Conservation (phyloP, 2,888 invertebrate genomes). For the Colletes collaris region DNA sequence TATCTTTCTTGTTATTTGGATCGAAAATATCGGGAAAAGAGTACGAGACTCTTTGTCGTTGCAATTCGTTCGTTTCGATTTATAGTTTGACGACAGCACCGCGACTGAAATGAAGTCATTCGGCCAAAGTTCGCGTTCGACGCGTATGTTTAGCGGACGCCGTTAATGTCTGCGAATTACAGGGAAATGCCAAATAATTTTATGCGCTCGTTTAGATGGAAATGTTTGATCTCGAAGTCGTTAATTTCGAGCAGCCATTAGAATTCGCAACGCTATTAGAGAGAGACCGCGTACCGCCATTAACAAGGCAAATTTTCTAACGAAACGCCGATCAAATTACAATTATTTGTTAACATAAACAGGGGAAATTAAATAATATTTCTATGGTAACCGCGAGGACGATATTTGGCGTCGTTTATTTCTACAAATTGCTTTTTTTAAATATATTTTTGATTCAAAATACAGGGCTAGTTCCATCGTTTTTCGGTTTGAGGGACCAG, state of each 20-base stretch:
- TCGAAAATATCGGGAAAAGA: no score
- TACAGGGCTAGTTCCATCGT: no score
- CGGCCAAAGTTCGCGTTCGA: background rate
- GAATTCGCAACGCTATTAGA: background rate
- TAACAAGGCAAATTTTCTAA: slow-evolving; percentile 6
- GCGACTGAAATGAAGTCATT: background rate
- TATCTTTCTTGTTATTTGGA: no score
- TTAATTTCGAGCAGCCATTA: background rate
- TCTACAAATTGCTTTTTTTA: no score
- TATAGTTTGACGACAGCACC: background rate
- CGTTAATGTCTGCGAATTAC: background rate
- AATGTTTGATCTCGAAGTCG: slow-evolving; percentile 1
- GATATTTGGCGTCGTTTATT: no score
- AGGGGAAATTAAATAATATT: no score
- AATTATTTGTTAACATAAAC: no score
- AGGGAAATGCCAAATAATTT: slow-evolving; percentile 2
- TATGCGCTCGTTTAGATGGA: background rate
- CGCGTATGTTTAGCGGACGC: background rate
- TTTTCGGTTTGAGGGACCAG: no score
- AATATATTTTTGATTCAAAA: no score
- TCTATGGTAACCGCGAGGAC: no score
- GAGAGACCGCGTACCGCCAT: slow-evolving; percentile 1
- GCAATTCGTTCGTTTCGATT: slow-evolving; percentile 2
- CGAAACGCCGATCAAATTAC: background rate
- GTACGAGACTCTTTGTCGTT: background rate